phyloP scores from a whole-genome alignment of 2,888 invertebrate species.

The Drosophila meridionalis region DNA sequence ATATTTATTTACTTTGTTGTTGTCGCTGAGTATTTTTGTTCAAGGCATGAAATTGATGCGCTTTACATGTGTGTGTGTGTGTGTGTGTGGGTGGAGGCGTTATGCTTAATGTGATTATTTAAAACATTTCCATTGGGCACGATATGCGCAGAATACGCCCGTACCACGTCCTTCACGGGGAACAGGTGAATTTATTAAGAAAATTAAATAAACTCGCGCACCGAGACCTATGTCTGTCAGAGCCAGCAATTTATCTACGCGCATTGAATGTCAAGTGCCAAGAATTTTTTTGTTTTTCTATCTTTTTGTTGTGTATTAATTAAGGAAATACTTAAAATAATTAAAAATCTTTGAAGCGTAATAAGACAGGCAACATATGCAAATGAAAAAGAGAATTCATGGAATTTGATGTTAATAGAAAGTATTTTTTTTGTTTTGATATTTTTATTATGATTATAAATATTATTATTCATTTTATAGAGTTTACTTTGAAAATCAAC shows the following conservation, averaged over 20 bases:
- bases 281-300: constrained; percentile 3
- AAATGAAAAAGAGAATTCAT: neutral
- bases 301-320: constrained; percentile 7
- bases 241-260: constrained; percentile 34
- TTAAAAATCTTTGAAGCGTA: constrained; percentile 4
- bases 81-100: constrained; percentile 25
- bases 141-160: neutral
- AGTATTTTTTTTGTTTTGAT: neutral
- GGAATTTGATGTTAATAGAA: neutral
- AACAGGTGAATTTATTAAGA: constrained; percentile 54
- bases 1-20: constrained; percentile 20
- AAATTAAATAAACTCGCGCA: constrained; percentile 27
- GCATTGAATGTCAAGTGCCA: constrained; percentile 35
- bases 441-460: neutral
- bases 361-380: neutral
- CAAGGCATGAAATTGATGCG: constrained; percentile 79
- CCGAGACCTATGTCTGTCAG: constrained; percentile 3
- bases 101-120: constrained; percentile 76
- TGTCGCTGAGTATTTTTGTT: constrained; percentile 49
- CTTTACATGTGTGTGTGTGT: constrained; percentile 46
- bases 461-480: too few species aligned
- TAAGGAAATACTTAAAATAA: constrained; percentile 22
- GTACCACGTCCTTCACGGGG: neutral
- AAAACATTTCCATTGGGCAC: constrained; percentile 53
- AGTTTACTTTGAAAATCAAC: too few species aligned